A percentile compares a stretch with the other conserved stretches of the same genome.
Evolutionary conservation across 2,797 vertebrate species (phyloP).

Genomic region (Hemibagrus guttatus): DNA sequence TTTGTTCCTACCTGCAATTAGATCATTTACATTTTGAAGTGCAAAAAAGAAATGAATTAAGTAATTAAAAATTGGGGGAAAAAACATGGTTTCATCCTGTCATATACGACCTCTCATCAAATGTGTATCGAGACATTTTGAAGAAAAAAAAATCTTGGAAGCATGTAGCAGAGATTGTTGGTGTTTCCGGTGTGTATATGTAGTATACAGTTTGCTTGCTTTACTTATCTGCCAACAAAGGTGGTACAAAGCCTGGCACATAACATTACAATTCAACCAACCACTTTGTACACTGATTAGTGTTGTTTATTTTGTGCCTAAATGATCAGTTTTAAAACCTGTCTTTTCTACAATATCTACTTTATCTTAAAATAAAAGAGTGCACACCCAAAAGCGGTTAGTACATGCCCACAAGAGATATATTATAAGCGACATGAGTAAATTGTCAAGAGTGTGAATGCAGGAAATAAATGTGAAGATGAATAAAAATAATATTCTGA

Average conservation of each 20-base stretch:
- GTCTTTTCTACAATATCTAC: not conserved
- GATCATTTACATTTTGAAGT: not conserved
- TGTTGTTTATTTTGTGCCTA: not conserved
- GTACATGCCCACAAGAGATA: not conserved
- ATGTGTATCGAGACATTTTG: not conserved
- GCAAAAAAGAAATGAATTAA: not conserved
- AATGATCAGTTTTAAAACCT: not conserved
- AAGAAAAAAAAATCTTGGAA: not conserved
- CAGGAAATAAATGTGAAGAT: constrained; percentile 61
- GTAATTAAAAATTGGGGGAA: not conserved
- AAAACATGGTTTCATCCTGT: not conserved
- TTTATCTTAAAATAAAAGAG: not conserved
- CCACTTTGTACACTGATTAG: not conserved
- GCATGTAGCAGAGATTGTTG: not conserved
- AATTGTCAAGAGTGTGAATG: constrained; percentile 34
- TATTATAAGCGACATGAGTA: not conserved
- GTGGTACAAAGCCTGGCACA: not conserved
- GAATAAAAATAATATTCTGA: constrained; percentile 5
- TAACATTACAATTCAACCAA: not conserved
- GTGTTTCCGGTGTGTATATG: not conserved
- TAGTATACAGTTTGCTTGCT: not conserved
- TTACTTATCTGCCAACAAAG: not conserved
- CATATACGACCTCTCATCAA: not conserved
- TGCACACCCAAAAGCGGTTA: not conserved
- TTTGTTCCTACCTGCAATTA: not conserved